phyloP scores from a whole-genome alignment of 1,140 invertebrate species.

The Ptiloglossa arizonensis region DNA sequence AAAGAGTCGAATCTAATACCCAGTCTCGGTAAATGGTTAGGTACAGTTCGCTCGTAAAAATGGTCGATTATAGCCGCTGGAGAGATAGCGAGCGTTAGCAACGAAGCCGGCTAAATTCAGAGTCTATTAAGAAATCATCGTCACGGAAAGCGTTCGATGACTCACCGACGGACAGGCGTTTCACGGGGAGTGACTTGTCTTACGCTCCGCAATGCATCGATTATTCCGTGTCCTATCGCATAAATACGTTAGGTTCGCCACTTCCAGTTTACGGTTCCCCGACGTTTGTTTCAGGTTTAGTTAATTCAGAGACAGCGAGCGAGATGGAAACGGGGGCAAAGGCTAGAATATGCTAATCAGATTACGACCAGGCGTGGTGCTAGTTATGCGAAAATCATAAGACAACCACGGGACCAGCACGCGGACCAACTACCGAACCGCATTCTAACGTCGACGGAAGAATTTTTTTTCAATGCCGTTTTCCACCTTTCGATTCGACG shows the following conservation, averaged over 20 bases:
- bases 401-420: background rate
- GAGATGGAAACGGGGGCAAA: constrained; percentile 23
- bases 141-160: constrained; percentile 12
- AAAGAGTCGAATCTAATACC: no score
- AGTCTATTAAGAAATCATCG: constrained; percentile 17
- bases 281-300: constrained; percentile 1
- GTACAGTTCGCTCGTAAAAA: no score
- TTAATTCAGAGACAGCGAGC: constrained; percentile 21
- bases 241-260: background rate
- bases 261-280: background rate
- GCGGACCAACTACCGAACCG: background rate
- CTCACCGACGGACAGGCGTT: background rate
- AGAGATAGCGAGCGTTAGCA: no score
- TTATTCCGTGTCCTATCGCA: constrained; percentile 12
- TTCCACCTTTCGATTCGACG: constrained; percentile 6
- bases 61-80: no score
- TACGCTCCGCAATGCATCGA: background rate
- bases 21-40: no score
- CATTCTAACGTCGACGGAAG: constrained; percentile 34
- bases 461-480: constrained; percentile 29
- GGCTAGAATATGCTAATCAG: constrained; percentile 48
- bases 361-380: constrained; percentile 29
- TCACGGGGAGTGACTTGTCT: background rate
- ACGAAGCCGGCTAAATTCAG: background rate
- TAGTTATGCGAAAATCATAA: constrained; percentile 34